A percentile compares a stretch with the other conserved stretches of the same genome.
These are phyloP conservation scores for Ochlodes sylvanus DNA, from an alignment of 2,888 invertebrate genomes.

Conservation along the genomic window DNA sequence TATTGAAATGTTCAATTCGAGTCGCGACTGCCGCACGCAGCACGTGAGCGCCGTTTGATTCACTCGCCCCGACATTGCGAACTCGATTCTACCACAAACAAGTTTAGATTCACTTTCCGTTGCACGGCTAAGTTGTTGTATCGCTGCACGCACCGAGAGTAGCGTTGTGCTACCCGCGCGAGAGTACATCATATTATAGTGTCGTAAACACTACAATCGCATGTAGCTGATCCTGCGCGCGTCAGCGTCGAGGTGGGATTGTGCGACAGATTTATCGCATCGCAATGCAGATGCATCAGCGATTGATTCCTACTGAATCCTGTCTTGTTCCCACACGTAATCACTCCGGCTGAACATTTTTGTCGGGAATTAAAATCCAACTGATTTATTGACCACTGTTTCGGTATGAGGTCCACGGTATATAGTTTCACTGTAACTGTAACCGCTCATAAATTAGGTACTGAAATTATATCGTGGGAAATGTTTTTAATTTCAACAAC, in stretches of 20 bases:
- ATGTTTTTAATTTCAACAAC: too few species aligned
- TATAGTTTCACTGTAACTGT: too few species aligned
- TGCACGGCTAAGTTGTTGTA: background rate
- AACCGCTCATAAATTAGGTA: too few species aligned
- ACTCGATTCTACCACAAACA: background rate
- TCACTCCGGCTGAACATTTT: constrained; percentile 11
- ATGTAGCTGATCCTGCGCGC: constrained; percentile 11
- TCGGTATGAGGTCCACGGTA: too few species aligned
- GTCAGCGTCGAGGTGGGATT: constrained; percentile 21
- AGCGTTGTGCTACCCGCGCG: constrained; percentile 2
- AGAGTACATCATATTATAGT: constrained; percentile 27
- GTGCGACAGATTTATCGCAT: constrained; percentile 29
- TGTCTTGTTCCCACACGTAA: constrained; percentile 18
- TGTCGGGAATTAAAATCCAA: constrained; percentile 1
- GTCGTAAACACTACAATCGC: constrained; percentile 23
- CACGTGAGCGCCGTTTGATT: background rate
- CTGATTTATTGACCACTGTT: too few species aligned
- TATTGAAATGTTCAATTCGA: constrained; percentile 28
- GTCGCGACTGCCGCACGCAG: constrained; percentile 12
- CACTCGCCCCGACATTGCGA: background rate
- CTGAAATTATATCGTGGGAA: too few species aligned
- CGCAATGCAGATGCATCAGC: constrained; percentile 33
- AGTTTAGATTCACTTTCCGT: background rate
- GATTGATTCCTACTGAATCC: constrained; percentile 24
- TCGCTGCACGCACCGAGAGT: constrained; percentile 2